Evolutionary conservation across 2,113 vertebrate species (phyloP).

Genomic region (Turdus rufiventris): DNA sequence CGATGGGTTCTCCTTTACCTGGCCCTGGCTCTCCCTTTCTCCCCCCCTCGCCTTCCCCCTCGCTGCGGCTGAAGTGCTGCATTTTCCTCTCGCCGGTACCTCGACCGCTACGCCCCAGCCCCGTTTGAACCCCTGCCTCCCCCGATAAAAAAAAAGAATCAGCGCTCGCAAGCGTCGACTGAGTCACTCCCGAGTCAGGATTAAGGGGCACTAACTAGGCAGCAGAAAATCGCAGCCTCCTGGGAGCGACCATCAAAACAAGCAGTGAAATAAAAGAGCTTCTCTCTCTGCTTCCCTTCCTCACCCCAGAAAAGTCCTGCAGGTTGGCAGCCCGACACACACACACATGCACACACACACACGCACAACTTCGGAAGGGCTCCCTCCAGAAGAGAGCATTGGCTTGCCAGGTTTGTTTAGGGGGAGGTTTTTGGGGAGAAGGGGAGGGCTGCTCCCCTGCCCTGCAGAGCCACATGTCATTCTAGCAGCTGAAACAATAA

Average conservation of each 20-base stretch:
- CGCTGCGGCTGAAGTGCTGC: neutral
- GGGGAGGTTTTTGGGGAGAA: neutral
- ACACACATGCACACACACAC: neutral
- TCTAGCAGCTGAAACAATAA: slow-evolving; percentile 36
- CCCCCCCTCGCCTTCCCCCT: neutral
- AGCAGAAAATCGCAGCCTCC: slow-evolving; percentile 42
- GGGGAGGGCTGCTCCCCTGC: neutral
- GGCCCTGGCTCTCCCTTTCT: neutral
- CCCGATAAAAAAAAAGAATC: neutral
- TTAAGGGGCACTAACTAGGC: slow-evolving; percentile 53
- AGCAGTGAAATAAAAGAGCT: slow-evolving; percentile 14
- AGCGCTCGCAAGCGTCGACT: neutral
- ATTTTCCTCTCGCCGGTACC: neutral
- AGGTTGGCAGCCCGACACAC: neutral
- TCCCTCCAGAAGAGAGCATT: neutral
- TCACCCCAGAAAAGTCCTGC: slow-evolving; percentile 11
- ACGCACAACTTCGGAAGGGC: neutral
- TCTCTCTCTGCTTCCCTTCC: neutral
- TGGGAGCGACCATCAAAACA: slow-evolving; percentile 34
- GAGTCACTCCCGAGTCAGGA: slow-evolving; percentile 23
- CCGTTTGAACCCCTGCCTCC: neutral
- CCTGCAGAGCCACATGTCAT: slow-evolving; percentile 7
- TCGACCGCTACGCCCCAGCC: neutral
- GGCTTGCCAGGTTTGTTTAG: neutral
- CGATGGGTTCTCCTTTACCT: neutral